phyloP scores from a whole-genome alignment of 64 coral and sea anemone species.

The Catalaphyllia jardinei region DNA sequence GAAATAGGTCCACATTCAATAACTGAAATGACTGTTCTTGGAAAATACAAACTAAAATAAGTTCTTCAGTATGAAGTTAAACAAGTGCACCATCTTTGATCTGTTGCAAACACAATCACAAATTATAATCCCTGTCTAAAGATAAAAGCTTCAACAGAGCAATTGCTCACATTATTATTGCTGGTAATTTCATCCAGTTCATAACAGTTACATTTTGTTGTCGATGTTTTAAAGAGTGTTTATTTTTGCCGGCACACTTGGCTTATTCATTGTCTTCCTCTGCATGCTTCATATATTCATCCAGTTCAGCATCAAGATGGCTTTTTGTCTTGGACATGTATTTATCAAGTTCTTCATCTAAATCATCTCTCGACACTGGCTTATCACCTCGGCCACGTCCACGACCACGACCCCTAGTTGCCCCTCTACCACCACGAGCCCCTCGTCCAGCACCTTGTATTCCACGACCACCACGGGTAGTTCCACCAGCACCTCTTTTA shows the following conservation, averaged over 20 bases:
- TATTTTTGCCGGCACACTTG: neutral
- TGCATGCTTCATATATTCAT: slow-evolving; percentile 83
- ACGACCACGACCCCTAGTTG: slow-evolving; percentile 55
- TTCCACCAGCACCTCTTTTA: slow-evolving; percentile 40
- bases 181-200: neutral
- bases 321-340: slow-evolving; percentile 93
- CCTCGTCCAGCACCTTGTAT: slow-evolving; percentile 11
- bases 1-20: no score
- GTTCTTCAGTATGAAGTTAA: slow-evolving; percentile 1
- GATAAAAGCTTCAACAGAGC: no score
- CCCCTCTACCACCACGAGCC: slow-evolving; percentile 26
- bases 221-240: neutral
- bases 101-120: neutral
- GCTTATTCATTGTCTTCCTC: neutral
- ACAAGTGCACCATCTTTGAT: neutral
- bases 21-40: neutral
- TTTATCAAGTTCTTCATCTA: slow-evolving; percentile 86
- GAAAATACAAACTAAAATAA: neutral
- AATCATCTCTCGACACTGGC: slow-evolving; percentile 62
- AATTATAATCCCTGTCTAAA: neutral
- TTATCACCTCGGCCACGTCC: slow-evolving; percentile 53
- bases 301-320: slow-evolving; percentile 90
- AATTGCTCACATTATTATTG: no score
- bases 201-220: neutral
- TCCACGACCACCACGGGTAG: slow-evolving; percentile 24